A percentile compares a stretch with the other conserved stretches of the same genome.
These are phyloP conservation scores for Oenanthe oenanthe DNA, from an alignment of 2,113 vertebrate genomes.

Conservation along the genomic window DNA sequence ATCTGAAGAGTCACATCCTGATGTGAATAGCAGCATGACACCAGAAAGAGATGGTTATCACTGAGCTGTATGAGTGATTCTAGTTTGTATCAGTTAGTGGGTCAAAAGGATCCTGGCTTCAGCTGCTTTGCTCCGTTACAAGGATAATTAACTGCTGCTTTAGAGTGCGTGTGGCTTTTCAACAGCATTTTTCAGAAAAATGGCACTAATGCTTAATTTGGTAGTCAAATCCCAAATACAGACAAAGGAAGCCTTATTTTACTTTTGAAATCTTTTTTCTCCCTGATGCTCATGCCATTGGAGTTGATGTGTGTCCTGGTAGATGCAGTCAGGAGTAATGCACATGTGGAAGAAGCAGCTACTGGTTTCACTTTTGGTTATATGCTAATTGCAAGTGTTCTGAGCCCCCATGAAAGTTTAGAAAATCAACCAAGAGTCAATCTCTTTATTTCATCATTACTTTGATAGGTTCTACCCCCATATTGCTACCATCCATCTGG, in stretches of 20 bases:
- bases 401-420: background rate
- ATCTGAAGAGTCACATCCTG: constrained; percentile 39
- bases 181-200: background rate
- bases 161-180: background rate
- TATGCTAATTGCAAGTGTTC: background rate
- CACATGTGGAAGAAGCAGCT: background rate
- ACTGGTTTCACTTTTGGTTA: background rate
- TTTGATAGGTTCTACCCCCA: background rate
- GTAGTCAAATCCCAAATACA: background rate
- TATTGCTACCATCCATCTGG: background rate
- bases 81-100: background rate
- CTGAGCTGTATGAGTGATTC: background rate
- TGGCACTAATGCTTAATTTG: background rate
- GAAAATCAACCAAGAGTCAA: background rate
- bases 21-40: constrained; percentile 22
- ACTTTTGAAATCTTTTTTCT: background rate
- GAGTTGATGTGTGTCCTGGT: background rate
- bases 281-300: background rate
- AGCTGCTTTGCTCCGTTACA: background rate
- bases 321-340: background rate
- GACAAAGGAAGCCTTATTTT: background rate
- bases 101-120: constrained; percentile 28
- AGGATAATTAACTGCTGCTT: background rate
- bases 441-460: no score
- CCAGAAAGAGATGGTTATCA: constrained; percentile 40